Percentiles rank a stretch among this genome's conserved stretches.
These are phyloP conservation scores for Parazoanthus atlanticus DNA, from an alignment of 92 coral and sea anemone species.

Conservation along the genomic window DNA sequence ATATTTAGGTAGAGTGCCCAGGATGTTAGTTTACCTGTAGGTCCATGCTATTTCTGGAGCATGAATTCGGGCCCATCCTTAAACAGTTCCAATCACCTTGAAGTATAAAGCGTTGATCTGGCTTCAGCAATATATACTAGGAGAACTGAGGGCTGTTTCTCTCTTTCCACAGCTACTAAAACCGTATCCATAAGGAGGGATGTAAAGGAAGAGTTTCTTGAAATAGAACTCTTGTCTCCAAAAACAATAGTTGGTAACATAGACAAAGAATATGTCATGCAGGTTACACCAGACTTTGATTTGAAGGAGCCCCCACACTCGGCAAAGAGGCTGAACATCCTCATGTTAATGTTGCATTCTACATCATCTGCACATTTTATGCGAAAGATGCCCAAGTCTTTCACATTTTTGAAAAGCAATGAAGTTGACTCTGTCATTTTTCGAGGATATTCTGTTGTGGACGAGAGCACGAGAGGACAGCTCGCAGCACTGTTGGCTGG, in stretches of 20 bases:
- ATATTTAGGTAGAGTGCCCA: too few relatives aligned
- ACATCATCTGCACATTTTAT: constrained; percentile 60
- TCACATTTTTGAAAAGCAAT: constrained; percentile 39
- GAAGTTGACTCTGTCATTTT: constrained; percentile 49
- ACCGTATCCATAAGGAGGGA: constrained; percentile 49
- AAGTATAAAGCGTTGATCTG: not conserved
- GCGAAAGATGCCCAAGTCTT: constrained; percentile 56
- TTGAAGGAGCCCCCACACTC: constrained; percentile 52
- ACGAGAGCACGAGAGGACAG: constrained; percentile 68
- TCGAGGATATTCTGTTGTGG: constrained; percentile 64
- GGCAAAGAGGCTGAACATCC: constrained; percentile 50
- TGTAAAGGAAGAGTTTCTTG: constrained; percentile 58
- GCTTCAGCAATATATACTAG: not conserved
- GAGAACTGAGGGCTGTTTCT: not conserved
- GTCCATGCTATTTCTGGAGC: too few relatives aligned
- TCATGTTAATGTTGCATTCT: constrained; percentile 60
- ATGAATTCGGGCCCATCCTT: too few relatives aligned
- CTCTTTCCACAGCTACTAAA: constrained; percentile 30
- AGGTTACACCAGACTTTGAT: constrained; percentile 62
- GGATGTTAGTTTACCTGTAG: too few relatives aligned
- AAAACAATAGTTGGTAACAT: constrained; percentile 40
- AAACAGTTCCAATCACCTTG: too few relatives aligned
- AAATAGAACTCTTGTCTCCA: constrained; percentile 51
- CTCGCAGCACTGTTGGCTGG: constrained; percentile 61
- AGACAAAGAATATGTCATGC: constrained; percentile 58